Conservation (phyloP, 64 coral and sea anemone species). For the Actinia equina region DNA sequence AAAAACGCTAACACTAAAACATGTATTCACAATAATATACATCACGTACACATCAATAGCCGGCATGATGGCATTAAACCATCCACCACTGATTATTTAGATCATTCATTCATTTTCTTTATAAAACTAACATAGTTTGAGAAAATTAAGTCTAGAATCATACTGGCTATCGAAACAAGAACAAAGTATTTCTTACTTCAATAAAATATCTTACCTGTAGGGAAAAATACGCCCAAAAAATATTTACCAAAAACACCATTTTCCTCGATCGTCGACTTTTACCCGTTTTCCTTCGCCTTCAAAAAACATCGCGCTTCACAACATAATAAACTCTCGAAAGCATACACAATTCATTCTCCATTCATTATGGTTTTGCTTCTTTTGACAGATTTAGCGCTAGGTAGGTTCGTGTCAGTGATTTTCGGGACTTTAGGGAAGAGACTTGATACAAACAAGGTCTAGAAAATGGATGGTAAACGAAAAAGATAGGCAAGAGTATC, state of each 20-base stretch:
- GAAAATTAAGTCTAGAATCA: conserved; percentile 12
- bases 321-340: conserved; percentile 11
- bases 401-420: neutral
- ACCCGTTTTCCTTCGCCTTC: conserved; percentile 3
- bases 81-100: neutral
- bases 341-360: conserved; percentile 9
- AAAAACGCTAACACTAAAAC: neutral
- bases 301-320: conserved; percentile 13
- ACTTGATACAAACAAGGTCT: neutral
- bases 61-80: neutral
- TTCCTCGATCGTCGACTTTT: conserved; percentile 13
- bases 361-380: conserved; percentile 1
- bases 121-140: conserved; percentile 27
- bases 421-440: neutral
- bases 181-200: neutral
- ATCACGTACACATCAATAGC: neutral
- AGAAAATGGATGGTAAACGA: conserved; percentile 3
- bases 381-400: neutral
- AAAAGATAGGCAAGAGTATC: conserved; percentile 7
- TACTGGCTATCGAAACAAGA: neutral
- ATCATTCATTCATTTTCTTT: conserved; percentile 1
- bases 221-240: neutral
- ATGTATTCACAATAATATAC: neutral
- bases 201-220: neutral
- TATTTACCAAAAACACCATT: conserved; percentile 16